These are phyloP conservation scores for Calcarius lapponicus DNA, from an alignment of 2,797 vertebrate species.

Conservation along the genomic window DNA sequence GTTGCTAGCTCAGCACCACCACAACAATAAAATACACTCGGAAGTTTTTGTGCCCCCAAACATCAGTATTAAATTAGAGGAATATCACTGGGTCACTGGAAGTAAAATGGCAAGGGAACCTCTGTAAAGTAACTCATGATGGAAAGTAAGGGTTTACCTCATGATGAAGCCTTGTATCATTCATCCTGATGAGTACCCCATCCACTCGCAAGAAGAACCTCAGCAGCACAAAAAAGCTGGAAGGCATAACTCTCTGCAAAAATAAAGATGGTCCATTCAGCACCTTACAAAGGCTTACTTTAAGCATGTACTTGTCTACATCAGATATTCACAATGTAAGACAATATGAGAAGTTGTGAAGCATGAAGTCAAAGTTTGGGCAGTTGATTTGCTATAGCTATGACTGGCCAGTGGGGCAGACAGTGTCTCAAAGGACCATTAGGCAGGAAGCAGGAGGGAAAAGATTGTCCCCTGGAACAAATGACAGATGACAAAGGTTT, in stretches of 20 bases:
- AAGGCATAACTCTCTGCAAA: constrained; percentile 94
- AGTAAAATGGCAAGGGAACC: background rate
- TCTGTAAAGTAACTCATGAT: background rate
- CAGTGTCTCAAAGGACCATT: background rate
- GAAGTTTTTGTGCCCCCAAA: background rate
- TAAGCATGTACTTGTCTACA: background rate
- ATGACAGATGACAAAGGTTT: background rate
- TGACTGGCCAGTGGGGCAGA: background rate
- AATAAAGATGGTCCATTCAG: background rate
- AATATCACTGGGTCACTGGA: background rate
- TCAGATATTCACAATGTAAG: background rate
- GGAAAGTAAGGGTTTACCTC: constrained; percentile 76
- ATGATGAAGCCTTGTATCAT: constrained; percentile 93
- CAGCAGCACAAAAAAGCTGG: constrained; percentile 92
- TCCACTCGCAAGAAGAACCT: constrained; percentile 96
- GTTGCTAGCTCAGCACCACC: background rate
- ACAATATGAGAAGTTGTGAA: background rate
- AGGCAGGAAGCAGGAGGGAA: background rate
- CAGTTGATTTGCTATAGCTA: background rate
- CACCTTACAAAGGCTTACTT: background rate
- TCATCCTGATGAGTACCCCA: constrained; percentile 93
- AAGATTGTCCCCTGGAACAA: background rate
- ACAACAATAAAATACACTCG: background rate
- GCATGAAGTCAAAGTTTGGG: background rate
- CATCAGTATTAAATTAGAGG: background rate